These are phyloP conservation scores for Pelobates cultripes DNA, from an alignment of 2,797 vertebrate genomes.

Conservation along the genomic window DNA sequence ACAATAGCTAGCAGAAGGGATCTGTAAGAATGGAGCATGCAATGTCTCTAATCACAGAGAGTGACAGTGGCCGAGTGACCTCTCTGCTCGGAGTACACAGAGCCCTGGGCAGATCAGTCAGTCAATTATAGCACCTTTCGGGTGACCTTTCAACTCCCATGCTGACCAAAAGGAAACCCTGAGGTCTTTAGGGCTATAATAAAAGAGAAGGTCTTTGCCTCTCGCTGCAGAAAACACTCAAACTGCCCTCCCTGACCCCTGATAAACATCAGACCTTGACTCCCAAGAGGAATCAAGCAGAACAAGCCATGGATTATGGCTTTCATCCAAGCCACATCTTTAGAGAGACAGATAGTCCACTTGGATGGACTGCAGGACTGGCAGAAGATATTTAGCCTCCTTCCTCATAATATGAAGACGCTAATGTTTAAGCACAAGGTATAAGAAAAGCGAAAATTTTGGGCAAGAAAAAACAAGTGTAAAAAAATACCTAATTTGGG, in stretches of 20 bases:
- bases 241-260: background rate
- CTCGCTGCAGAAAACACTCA: background rate
- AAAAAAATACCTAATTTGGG: too few relatives aligned
- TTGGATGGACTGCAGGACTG: too few relatives aligned
- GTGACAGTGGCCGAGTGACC: slow-evolving; percentile 25
- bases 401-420: too few relatives aligned
- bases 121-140: slow-evolving; percentile 9
- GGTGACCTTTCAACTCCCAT: slow-evolving; percentile 34
- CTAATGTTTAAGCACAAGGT: too few relatives aligned
- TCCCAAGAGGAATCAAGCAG: slow-evolving; percentile 1
- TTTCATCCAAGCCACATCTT: background rate
- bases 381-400: too few relatives aligned
- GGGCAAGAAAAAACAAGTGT: too few relatives aligned
- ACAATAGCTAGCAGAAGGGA: slow-evolving; percentile 24
- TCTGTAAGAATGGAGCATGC: background rate
- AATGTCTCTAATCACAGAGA: slow-evolving; percentile 5
- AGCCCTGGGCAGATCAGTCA: slow-evolving; percentile 27
- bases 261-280: slow-evolving; percentile 24
- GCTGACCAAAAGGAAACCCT: slow-evolving; percentile 30
- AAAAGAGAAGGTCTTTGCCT: slow-evolving; percentile 28
- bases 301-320: slow-evolving; percentile 18
- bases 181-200: slow-evolving; percentile 22
- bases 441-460: too few relatives aligned
- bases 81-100: slow-evolving; percentile 16
- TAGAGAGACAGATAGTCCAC: background rate